Evolutionary conservation across 2,113 vertebrate genomes (phyloP).

Genomic region (Himantopus leucocephalus): DNA sequence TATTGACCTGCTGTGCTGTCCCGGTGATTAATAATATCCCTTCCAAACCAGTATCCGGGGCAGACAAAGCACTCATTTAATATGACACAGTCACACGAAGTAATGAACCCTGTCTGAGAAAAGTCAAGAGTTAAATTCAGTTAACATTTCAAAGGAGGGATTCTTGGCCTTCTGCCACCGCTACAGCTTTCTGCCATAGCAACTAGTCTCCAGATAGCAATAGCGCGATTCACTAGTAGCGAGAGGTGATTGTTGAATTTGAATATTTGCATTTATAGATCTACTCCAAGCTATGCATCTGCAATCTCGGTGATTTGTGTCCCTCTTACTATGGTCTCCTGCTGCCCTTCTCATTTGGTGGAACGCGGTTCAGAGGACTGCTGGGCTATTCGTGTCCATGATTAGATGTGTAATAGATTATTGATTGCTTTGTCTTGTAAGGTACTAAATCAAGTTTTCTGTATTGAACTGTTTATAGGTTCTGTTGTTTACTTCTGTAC

Average conservation of each 20-base stretch:
- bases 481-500: conserved; percentile 11
- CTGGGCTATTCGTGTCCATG: background rate
- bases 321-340: background rate
- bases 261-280: conserved; percentile 29
- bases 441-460: conserved; percentile 1
- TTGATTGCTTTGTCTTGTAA: conserved; percentile 24
- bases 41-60: background rate
- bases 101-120: conserved; percentile 26
- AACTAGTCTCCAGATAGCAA: conserved; percentile 32
- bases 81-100: background rate
- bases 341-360: background rate
- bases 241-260: background rate
- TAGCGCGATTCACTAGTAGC: background rate
- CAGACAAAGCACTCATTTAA: conserved; percentile 4
- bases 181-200: conserved; percentile 39
- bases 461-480: conserved; percentile 32
- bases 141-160: conserved; percentile 18
- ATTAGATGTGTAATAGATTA: conserved; percentile 51
- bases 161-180: conserved; percentile 34
- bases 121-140: conserved; percentile 54
- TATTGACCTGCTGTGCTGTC: background rate
- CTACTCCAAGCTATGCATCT: background rate
- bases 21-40: background rate
- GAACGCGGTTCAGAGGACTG: background rate
- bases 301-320: background rate